Conservation (phyloP, 1,140 invertebrate species). For the Episyrphus balteatus region DNA sequence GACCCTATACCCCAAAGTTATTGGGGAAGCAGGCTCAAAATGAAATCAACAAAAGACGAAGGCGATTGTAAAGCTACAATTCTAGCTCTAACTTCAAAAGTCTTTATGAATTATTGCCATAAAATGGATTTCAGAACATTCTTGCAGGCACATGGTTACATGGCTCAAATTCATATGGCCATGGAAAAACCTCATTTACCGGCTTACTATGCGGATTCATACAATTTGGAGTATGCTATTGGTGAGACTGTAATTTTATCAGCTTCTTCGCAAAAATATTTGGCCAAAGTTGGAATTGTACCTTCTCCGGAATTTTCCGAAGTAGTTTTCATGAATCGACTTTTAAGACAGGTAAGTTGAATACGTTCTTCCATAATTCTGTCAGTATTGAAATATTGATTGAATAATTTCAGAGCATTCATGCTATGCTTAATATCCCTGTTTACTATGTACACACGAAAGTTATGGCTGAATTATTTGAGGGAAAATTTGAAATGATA, state of each 20-base stretch:
- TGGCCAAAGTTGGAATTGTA: conserved; percentile 27
- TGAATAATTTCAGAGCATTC: conserved; percentile 16
- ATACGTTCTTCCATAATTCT: neutral
- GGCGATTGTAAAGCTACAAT: conserved; percentile 26
- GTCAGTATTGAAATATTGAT: neutral
- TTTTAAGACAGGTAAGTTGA: conserved; percentile 40
- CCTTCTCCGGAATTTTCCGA: conserved; percentile 16
- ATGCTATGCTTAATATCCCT: conserved; percentile 27
- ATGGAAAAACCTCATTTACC: conserved; percentile 53
- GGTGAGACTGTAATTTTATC: conserved; percentile 56
- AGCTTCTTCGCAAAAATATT: conserved; percentile 46
- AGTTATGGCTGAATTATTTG: conserved; percentile 27
- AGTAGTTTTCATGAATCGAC: conserved; percentile 28
- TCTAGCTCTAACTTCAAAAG: conserved; percentile 25
- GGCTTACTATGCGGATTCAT: conserved; percentile 38
- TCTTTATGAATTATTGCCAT: conserved; percentile 31
- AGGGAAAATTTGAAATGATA: conserved; percentile 29
- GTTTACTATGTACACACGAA: conserved; percentile 30
- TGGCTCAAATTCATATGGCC: conserved; percentile 63
- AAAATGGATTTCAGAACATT: conserved; percentile 29
- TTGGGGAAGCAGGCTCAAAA: conserved; percentile 22
- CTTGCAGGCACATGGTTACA: conserved; percentile 56
- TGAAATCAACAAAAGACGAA: conserved; percentile 26
- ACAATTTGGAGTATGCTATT: conserved; percentile 56
- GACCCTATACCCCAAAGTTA: conserved; percentile 15